Conservation (phyloP, 2,113 vertebrate genomes). For the Pseudolaguvia tuberculata region DNA sequence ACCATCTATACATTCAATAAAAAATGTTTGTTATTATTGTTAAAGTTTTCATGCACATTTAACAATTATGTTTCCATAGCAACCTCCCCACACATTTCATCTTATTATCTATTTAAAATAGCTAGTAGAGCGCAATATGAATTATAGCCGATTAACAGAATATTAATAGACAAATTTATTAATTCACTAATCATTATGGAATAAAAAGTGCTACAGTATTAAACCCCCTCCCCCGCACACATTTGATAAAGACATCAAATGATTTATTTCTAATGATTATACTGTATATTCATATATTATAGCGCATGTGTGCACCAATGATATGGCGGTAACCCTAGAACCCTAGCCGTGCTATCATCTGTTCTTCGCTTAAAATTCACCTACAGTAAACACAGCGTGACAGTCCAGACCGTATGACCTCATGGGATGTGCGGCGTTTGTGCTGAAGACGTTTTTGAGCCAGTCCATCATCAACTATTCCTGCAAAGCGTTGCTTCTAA, state of each 20-base stretch:
- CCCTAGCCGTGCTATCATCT: conserved; percentile 13
- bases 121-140: no score
- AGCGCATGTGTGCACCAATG: no score
- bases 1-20: neutral
- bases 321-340: conserved; percentile 16
- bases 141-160: no score
- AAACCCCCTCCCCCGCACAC: neutral
- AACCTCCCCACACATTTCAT: no score
- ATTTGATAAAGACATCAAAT: neutral
- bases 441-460: conserved; percentile 14
- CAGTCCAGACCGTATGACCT: conserved; percentile 22
- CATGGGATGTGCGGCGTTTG: conserved; percentile 16
- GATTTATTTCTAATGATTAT: neutral
- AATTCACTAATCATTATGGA: no score
- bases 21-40: neutral
- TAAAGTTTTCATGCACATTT: neutral
- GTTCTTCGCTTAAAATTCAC: conserved; percentile 12
- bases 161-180: no score
- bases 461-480: conserved; percentile 7
- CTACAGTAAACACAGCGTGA: conserved; percentile 18
- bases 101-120: no score
- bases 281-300: neutral
- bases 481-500: conserved; percentile 26
- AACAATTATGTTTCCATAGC: no score
- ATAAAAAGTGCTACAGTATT: no score